A percentile compares a stretch with the other conserved stretches of the same genome.
Evolutionary conservation across 1,140 invertebrate species (phyloP).

Genomic region (Drosophila rhopaloa): DNA sequence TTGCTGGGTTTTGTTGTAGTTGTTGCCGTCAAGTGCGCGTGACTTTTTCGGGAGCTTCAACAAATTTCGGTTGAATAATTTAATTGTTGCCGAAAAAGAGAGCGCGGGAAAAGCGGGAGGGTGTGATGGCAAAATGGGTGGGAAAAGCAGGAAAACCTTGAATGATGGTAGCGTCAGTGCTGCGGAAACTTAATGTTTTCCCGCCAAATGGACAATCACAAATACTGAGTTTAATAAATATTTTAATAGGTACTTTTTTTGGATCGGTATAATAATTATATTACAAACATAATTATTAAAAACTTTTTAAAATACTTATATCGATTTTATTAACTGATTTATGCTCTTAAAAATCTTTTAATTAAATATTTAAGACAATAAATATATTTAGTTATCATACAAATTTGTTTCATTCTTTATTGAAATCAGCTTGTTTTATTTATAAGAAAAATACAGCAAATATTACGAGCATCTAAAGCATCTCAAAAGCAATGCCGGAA

Average conservation of each 20-base stretch:
- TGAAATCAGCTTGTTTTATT: constrained; percentile 19
- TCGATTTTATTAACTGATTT: too few species aligned
- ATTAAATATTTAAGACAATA: background rate
- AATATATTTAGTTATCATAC: background rate
- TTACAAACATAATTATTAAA: too few species aligned
- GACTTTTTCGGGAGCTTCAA: constrained; percentile 74
- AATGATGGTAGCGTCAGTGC: constrained; percentile 14
- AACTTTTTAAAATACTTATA: too few species aligned
- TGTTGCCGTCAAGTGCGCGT: constrained; percentile 72
- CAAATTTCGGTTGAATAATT: constrained; percentile 80
- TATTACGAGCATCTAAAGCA: constrained; percentile 47
- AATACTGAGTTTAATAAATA: too few species aligned
- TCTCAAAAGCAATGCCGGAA: constrained; percentile 43
- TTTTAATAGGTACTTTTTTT: too few species aligned
- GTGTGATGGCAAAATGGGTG: background rate
- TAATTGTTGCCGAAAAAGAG: constrained; percentile 74
- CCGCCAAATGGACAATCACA: too few species aligned
- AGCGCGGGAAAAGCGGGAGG: constrained; percentile 1
- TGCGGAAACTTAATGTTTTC: background rate
- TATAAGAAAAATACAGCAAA: background rate
- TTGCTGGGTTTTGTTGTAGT: constrained; percentile 28
- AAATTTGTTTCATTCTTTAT: background rate
- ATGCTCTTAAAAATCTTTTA: too few species aligned
- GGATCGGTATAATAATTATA: too few species aligned
- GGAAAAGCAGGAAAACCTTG: constrained; percentile 11